Evolutionary conservation across 2,888 invertebrate species (phyloP), one percentile per base, ranked within the genome.

Genomic region (Anagyrus pseudococci): DNA sequence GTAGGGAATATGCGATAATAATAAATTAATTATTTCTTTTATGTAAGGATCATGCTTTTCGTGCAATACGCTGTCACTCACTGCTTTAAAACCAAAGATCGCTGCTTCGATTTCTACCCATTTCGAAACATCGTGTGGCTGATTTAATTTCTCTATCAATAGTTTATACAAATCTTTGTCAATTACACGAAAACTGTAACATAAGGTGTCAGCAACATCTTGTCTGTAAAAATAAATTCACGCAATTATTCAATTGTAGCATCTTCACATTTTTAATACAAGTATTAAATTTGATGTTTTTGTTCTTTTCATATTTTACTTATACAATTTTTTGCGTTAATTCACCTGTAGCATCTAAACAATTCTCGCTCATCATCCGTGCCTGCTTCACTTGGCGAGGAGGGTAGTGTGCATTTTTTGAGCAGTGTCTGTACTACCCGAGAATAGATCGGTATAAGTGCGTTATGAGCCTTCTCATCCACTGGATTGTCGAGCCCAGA

Each of bases 171-270:
- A 87, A 75, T 87, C 86, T 44, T 89, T 86, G 67, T 90, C 87
- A n/a, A 96, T 82, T 6, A 96, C 88, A 71, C 88, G 89, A 81
- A 90, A 93, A 80, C 94, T 93, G 79, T 95, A 94, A 85, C 92
- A 91, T 82, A 93, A 86, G 49, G 92, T 91, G 77, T 94, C 94
- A 0, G 91, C 89, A 60, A 92, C 89, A 73, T 94, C 94, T 79
- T 94, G 93, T 62, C 94, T 83, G 75, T 93, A 93, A 80, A 94
- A 94, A 33, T 17, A 26, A 48, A 71, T 63, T 22, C 6, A 4
- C n/a, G 29, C 29, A 7, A 29, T 29, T 7, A 29, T 4, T 8
- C 57, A 67, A 53, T 71, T 67, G 44, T 72, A 72, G 50, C 74
- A 73, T 13, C 96, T 85, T 74, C 96, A 89, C 50, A 90, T 84